Conservation (phyloP, 2,888 invertebrate species). For the Neria commutata region DNA sequence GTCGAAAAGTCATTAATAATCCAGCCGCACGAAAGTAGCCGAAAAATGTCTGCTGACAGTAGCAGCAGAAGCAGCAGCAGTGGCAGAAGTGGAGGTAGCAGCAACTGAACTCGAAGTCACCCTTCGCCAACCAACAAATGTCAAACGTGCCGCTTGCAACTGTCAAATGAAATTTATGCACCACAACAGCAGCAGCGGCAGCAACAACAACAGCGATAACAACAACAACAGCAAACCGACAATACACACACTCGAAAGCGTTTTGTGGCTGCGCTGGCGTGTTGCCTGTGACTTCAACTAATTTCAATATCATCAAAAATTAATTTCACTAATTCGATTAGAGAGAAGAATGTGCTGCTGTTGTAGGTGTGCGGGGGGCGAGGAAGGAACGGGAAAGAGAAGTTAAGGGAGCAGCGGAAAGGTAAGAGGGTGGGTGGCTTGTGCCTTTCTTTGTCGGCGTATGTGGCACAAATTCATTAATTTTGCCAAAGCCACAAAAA, state of each 20-base stretch:
- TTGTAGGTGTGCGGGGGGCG: too few species aligned
- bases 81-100: not conserved
- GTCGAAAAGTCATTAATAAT: slow-evolving; percentile 53
- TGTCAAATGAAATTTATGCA: slow-evolving; percentile 51
- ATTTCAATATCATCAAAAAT: slow-evolving; percentile 61
- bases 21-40: slow-evolving; percentile 32
- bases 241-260: not conserved
- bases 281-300: slow-evolving; percentile 48
- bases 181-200: slow-evolving; percentile 23
- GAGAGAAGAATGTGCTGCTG: too few species aligned
- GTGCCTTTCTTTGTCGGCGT: too few species aligned
- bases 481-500: not conserved
- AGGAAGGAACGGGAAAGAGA: slow-evolving; percentile 10
- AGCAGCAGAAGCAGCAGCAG: slow-evolving; percentile 36
- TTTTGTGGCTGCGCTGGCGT: slow-evolving; percentile 2
- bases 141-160: slow-evolving; percentile 47
- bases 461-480: slow-evolving; percentile 2
- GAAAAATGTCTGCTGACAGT: slow-evolving; percentile 6
- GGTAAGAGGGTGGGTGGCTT: not conserved
- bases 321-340: slow-evolving; percentile 61
- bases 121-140: slow-evolving; percentile 23
- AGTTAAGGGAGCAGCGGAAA: not conserved
- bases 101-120: not conserved
- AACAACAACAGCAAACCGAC: not conserved
- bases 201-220: slow-evolving; percentile 41